Percentiles rank a stretch among this genome's conserved stretches.
Evolutionary conservation across 2,797 vertebrate genomes (phyloP).

Genomic region (Anguilla anguilla): DNA sequence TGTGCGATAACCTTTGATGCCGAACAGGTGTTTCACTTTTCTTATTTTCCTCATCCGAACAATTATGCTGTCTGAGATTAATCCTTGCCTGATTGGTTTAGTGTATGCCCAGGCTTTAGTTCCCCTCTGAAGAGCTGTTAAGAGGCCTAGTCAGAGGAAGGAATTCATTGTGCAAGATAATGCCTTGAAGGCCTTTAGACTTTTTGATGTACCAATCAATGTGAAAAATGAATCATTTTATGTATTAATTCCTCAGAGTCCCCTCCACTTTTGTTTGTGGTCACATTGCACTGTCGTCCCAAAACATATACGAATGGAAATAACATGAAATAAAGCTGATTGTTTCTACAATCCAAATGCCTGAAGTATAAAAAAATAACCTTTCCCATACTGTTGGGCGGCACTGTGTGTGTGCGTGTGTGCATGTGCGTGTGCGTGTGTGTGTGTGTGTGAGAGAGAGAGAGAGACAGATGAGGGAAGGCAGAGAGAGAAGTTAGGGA

Average conservation of each 20-base stretch:
- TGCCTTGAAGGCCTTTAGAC: neutral
- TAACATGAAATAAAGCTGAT: too few species aligned
- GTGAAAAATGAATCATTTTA: neutral
- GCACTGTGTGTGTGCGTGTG: neutral
- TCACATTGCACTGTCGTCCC: neutral
- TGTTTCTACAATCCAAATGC: too few species aligned
- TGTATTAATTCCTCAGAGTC: neutral
- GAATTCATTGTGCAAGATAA: neutral
- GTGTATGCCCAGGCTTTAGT: neutral
- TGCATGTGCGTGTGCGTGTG: too few species aligned
- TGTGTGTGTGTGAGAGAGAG: too few species aligned
- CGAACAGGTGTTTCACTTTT: neutral
- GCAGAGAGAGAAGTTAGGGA: too few species aligned
- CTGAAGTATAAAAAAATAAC: neutral
- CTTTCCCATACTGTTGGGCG: neutral
- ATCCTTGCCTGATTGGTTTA: conserved; percentile 10
- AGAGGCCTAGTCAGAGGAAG: neutral
- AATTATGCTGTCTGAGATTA: neutral
- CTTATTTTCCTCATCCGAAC: neutral
- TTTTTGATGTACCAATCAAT: conserved; percentile 12
- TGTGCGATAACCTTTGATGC: neutral
- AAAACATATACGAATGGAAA: neutral
- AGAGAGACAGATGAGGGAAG: too few species aligned
- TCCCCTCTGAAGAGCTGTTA: conserved; percentile 1
- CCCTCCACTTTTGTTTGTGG: neutral